Evolutionary conservation across 1,140 invertebrate genomes (phyloP), one percentile per base, ranked within the genome.

Genomic region (Drosophila carrolli): DNA sequence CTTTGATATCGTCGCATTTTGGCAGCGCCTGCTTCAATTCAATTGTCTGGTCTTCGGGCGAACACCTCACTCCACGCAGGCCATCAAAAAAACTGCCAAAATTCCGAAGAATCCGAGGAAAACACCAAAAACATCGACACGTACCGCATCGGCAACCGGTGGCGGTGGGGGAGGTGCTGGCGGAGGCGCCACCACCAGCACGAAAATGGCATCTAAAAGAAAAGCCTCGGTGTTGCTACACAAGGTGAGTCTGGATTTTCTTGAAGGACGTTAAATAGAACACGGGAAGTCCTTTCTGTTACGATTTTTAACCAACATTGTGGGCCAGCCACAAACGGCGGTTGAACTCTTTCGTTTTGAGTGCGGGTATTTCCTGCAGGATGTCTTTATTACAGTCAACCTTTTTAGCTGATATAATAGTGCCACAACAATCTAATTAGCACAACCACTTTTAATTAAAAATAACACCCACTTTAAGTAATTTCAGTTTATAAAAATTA

Each of bases 61-160:
- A 66, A 81, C 73, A 72, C 54, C 71, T 89, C 56, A 81, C 66
- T 55, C 78, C 51, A 62, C 61, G 75, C 73, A 54, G 83, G 81
- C 65, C 58, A 50, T 70, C 74, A 63, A 75, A 91, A 91, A 91
- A 89, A 91, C 78, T 90, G 78, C 76, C 90, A 91, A 91, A 89
- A 91, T 91, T 91, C 90, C 90, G 90, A 91, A 91, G 79, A 91
- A 91, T 91, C 90, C 90, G 90, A 91, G 90, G 90, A 91, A 91
- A 91, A 90, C 90, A 71, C 86, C 90, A 86, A 91, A 91, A 91
- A 91, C 89, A 70, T 91, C 90, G 90, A 91, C 90, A 91, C 90
- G 90, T 91, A 83, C 90, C 84, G 90, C 90, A 91, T 91, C 90
- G 90, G 91, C 90, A 91, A 90, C 90, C 81, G 90, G 81, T 88